Conservation (phyloP, 2,888 invertebrate genomes). For the Diaperis boleti region DNA sequence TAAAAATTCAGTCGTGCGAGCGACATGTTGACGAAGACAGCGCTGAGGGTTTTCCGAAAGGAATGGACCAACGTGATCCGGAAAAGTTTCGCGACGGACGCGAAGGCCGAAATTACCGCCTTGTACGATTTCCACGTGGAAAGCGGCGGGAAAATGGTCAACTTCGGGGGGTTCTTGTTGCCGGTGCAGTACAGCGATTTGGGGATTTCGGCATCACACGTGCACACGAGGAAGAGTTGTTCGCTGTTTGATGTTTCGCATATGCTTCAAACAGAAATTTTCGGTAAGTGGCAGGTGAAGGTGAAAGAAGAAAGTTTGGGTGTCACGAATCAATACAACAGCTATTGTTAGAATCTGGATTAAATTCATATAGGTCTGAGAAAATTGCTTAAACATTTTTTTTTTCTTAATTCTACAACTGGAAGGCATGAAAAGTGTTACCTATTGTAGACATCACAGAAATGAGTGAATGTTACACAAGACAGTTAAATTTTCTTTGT, state of each 20-base stretch:
- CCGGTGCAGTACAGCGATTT: slow-evolving; percentile 89
- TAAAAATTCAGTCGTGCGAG: slow-evolving; percentile 3
- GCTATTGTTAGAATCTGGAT: too few species aligned
- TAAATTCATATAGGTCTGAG: too few species aligned
- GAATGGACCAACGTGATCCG: background rate
- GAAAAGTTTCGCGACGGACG: slow-evolving; percentile 12
- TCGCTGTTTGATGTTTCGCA: slow-evolving; percentile 95
- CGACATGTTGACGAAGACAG: slow-evolving; percentile 29
- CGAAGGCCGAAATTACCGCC: slow-evolving; percentile 71
- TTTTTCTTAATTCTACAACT: too few species aligned
- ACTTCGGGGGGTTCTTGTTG: slow-evolving; percentile 93
- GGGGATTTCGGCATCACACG: slow-evolving; percentile 87
- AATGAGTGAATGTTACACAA: too few species aligned
- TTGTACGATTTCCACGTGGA: slow-evolving; percentile 89
- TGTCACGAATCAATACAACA: too few species aligned
- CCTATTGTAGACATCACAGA: too few species aligned
- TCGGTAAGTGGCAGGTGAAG: slow-evolving; percentile 53
- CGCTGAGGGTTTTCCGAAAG: slow-evolving; percentile 3
- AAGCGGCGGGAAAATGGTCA: slow-evolving; percentile 89
- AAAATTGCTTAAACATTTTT: too few species aligned
- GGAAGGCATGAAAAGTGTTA: too few species aligned
- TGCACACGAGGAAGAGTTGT: slow-evolving; percentile 84
- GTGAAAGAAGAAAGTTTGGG: too few species aligned
- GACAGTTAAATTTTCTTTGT: too few species aligned
- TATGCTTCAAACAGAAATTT: slow-evolving; percentile 78